Conservation (phyloP, 2,797 vertebrate species). For the Pampus argenteus region DNA sequence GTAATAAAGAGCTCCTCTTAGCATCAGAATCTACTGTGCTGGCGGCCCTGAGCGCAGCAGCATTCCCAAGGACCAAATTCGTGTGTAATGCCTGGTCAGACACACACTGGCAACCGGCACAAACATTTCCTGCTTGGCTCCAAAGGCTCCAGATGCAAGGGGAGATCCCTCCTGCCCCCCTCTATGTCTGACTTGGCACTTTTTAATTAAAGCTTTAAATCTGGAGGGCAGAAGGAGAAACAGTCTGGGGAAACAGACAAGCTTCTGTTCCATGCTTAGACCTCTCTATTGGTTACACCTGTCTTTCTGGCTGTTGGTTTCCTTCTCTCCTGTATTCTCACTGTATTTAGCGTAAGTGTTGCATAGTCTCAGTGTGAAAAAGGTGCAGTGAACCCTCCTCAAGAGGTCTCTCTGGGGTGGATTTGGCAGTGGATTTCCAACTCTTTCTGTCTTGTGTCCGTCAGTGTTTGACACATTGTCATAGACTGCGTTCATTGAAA, state of each 20-base stretch:
- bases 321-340: background rate
- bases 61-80: conserved; percentile 84
- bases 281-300: conserved; percentile 59
- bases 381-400: conserved; percentile 75
- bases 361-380: conserved; percentile 41
- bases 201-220: conserved; percentile 85
- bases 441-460: conserved; percentile 69
- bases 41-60: conserved; percentile 66
- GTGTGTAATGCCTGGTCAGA: conserved; percentile 83
- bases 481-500: conserved; percentile 62
- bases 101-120: conserved; percentile 82
- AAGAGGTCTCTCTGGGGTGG: conserved; percentile 56
- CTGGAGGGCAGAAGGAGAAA: conserved; percentile 58
- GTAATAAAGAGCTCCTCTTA: conserved; percentile 77
- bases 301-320: conserved; percentile 36
- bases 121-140: conserved; percentile 88
- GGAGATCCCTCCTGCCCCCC: conserved; percentile 64
- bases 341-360: conserved; percentile 45
- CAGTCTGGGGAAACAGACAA: conserved; percentile 46
- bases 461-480: conserved; percentile 76
- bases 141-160: conserved; percentile 80
- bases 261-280: conserved; percentile 33
- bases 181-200: conserved; percentile 79
- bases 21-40: conserved; percentile 71
- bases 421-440: conserved; percentile 65